phyloP scores from a whole-genome alignment of 2,888 invertebrate species.

The Monoplex corrugatus region DNA sequence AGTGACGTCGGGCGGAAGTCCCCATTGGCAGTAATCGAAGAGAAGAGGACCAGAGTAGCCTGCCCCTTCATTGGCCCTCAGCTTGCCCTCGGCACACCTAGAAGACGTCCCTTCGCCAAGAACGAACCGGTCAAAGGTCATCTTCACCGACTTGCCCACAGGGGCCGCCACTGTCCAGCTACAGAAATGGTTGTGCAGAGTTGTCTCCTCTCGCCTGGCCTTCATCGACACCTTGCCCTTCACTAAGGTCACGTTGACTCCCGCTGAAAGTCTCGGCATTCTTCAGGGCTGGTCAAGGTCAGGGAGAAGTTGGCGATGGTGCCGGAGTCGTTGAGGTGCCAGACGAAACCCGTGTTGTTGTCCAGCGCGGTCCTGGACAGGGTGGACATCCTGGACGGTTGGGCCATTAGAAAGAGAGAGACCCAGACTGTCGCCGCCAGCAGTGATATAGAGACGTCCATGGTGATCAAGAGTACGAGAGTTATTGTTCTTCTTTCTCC shows the following conservation, averaged over 20 bases:
- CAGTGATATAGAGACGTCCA: background rate
- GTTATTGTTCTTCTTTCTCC: background rate
- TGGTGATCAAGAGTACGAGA: background rate
- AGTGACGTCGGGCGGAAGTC: conserved; percentile 47
- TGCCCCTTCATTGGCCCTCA: conserved; percentile 34
- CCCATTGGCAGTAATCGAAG: conserved; percentile 49
- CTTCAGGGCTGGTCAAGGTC: conserved; percentile 18
- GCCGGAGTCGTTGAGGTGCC: conserved; percentile 36
- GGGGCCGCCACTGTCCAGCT: conserved; percentile 44
- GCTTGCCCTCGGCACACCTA: conserved; percentile 38
- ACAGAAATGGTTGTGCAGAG: conserved; percentile 45
- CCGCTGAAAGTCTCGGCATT: conserved; percentile 18
- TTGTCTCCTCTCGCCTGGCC: background rate
- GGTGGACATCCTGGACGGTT: conserved; percentile 13
- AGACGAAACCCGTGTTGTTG: conserved; percentile 31
- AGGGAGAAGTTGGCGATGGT: background rate
- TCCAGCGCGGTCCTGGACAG: background rate
- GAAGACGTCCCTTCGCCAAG: conserved; percentile 24
- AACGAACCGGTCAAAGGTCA: conserved; percentile 31
- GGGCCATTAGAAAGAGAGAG: background rate
- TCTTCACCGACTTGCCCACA: conserved; percentile 42
- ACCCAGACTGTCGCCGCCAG: background rate
- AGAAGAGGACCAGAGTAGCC: conserved; percentile 23
- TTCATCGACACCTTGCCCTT: conserved; percentile 24
- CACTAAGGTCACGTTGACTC: conserved; percentile 3